Evolutionary conservation across 2,113 vertebrate genomes (phyloP), one percentile per base, ranked within the genome.

Genomic region (Limnothrissa miodon): DNA sequence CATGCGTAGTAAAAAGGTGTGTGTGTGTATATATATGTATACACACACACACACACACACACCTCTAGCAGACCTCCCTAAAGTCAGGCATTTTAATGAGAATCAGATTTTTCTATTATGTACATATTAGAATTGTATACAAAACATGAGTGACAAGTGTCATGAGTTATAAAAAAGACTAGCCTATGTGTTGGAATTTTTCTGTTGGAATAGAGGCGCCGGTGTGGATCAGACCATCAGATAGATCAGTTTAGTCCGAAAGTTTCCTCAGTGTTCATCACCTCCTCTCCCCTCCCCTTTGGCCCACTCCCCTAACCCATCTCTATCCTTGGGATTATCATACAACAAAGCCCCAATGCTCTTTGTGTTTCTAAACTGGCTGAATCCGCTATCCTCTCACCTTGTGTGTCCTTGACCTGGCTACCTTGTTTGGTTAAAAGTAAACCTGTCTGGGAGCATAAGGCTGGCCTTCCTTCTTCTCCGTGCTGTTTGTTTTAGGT

Each of bases 391-490:
- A 36, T 39, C 66, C 33, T 36, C 33, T 74, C 66, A 74, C 66
- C 66, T 74, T 74, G 66, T 74, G 11, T 74, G 29, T 74, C 66
- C 66, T 74, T 74, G 66, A 74, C 66, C 66, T 13, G 66, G 66
- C 25, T 13, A 7, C 13, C 13, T 36, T 62, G 59, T 8, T 25
- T n/a, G 17, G 66, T 39, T 74, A 74, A 74, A 15, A 74, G 66
- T 36, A 33, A 17, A 74, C 66, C 66, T 74, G 29, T 33, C 66
- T 17, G 66, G 15, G 9, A 70, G 33, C 13, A 13, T 74, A 11
- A 74, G 25, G 66, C 9, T 29, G n/a, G 59, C 4, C 56, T 59
- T n/a, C n/a, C n/a, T 59, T 2, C 56, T n/a, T 59, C 23, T 59
- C 48, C 21, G 46, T 48, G 13, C 2, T 51, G 21, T 5, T 36